Conservation (phyloP, 2,113 vertebrate genomes). For the Heterotis niloticus region DNA sequence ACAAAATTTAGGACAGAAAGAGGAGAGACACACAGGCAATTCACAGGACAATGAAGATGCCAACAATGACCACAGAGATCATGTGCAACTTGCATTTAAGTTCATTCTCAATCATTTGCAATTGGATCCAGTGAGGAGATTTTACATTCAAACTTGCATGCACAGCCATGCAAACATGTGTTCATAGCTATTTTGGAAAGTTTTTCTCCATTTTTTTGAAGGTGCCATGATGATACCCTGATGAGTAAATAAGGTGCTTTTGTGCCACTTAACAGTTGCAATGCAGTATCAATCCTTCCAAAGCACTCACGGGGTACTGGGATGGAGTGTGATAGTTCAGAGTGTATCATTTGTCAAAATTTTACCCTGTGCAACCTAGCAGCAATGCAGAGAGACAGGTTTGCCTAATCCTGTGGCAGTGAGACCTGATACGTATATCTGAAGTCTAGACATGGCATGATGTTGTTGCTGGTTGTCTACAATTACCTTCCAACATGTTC, state of each 20-base stretch:
- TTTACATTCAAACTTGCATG: not conserved
- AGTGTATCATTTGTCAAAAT: no score
- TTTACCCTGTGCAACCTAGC: no score
- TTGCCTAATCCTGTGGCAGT: no score
- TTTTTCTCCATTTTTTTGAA: not conserved
- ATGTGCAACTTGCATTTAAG: not conserved
- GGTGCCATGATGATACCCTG: not conserved
- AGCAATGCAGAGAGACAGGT: not conserved
- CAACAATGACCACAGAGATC: not conserved
- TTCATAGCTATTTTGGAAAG: not conserved
- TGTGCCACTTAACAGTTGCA: not conserved
- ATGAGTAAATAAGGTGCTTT: not conserved
- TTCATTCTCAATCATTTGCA: not conserved
- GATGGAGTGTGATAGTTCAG: no score
- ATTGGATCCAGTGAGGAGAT: no score
- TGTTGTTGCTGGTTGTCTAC: no score
- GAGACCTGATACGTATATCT: no score
- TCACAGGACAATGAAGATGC: no score
- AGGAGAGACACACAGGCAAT: not conserved
- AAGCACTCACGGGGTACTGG: not conserved
- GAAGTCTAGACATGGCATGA: no score
- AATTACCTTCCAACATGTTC: no score
- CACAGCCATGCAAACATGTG: slow-evolving; percentile 7
- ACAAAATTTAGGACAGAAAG: no score
- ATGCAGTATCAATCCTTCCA: not conserved